Base-by-base conservation (phyloP, 2,797 vertebrate genomes). In the Florisuga fusca region DNA sequence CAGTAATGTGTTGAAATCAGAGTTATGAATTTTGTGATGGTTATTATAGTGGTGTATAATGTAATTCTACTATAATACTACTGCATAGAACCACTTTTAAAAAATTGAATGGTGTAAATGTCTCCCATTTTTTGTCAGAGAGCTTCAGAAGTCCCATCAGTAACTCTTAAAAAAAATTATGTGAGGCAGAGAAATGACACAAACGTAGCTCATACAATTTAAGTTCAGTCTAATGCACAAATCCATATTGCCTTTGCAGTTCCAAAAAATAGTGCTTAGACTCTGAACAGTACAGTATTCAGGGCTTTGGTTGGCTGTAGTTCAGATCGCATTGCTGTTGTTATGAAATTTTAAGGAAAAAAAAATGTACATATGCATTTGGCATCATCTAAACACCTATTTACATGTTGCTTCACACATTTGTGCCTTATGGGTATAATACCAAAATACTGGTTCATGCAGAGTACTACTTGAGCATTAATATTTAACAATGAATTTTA, bases 31-130 rank as follows among this genome's bases (percentile, higher is more conserved):
- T 76, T 62, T 76, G 15, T 15, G 7, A 29, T 76, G 15, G 9
- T 55, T 91, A 79, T 58, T 89, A 43, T 53, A 78, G 14, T 36
- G 85, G 25, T 33, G 71, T 8, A 45, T 77, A 62, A 94, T 75
- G 62, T 82, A 89, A 57, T 82, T 84, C 21, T 9, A 55, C 21
- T 59, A 8, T 59, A 87, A 45, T 69, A 63, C 10, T 33, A 23
- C 5, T 29, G 33, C 87, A 51, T 54, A 15, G 63, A 77, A 76
- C 33, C 25, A 29, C 11, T 51, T 26, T 59, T 86, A 63, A 86
- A 64, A 74, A 81, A 46, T 23, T 1, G 76, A 68, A 26, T 9
- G 7, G 36, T 57, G 22, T 9, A 46, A 85, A n/a, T 41, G 34
- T 41, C 9, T 89, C 19, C 17, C 3, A 3, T 71, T 87, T 87